Evolutionary conservation across 2,113 vertebrate genomes (phyloP).

Genomic region (Cheirogaleus medius): DNA sequence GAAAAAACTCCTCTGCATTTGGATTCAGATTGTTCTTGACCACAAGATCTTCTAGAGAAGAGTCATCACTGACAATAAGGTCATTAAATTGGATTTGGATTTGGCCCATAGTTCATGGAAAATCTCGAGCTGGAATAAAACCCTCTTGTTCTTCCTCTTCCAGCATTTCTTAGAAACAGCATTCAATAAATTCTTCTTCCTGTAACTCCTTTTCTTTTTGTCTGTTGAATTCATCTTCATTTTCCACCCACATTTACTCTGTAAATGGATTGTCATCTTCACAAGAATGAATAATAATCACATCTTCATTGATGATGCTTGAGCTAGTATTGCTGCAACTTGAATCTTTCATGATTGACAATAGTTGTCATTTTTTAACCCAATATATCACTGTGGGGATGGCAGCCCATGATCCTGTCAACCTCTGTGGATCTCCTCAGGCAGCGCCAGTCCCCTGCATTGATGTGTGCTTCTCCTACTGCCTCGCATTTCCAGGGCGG

Average conservation of each 20-base stretch:
- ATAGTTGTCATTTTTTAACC: conserved; percentile 57
- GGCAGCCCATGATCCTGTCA: background rate
- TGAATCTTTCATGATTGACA: conserved; percentile 89
- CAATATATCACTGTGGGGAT: conserved; percentile 34
- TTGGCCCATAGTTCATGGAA: conserved; percentile 87
- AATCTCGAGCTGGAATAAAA: conserved; percentile 93
- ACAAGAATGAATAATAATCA: conserved; percentile 87
- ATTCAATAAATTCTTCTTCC: conserved; percentile 95
- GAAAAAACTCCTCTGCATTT: conserved; percentile 94
- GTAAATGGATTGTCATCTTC: conserved; percentile 92
- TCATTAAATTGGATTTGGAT: conserved; percentile 90
- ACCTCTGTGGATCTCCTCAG: conserved; percentile 1
- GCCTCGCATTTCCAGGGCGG: background rate
- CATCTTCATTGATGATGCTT: conserved; percentile 85
- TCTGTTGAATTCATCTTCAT: conserved; percentile 93
- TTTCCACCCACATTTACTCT: conserved; percentile 96
- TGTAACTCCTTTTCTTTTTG: conserved; percentile 94
- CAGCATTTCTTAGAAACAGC: conserved; percentile 93
- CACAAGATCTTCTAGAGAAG: conserved; percentile 87
- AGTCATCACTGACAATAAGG: conserved; percentile 87
- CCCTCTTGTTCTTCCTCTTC: conserved; percentile 92
- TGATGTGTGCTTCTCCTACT: background rate
- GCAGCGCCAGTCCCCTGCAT: background rate
- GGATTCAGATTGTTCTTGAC: conserved; percentile 93
- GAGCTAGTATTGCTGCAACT: conserved; percentile 86